Conservation (phyloP, 2,113 vertebrate genomes). For the Melanotaenia duboulayi region DNA sequence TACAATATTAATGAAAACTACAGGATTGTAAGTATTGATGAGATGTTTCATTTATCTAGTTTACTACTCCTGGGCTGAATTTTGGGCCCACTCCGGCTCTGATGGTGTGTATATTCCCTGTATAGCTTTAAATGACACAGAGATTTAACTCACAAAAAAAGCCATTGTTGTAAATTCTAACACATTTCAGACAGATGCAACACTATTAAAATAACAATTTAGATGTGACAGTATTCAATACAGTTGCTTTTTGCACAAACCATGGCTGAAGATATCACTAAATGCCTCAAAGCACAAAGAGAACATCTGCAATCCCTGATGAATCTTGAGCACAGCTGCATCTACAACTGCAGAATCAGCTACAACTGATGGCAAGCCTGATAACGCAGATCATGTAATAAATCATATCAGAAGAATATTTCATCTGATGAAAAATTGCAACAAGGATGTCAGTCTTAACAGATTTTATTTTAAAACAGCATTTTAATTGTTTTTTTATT, state of each 20-base stretch:
- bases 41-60: no score
- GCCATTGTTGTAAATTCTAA: no score
- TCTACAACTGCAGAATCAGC: conserved; percentile 58
- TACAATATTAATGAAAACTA: no score
- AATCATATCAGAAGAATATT: conserved; percentile 2
- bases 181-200: no score
- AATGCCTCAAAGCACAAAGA: conserved; percentile 34
- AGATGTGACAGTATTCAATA: no score
- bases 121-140: neutral
- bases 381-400: conserved; percentile 8
- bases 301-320: conserved; percentile 48
- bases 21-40: no score
- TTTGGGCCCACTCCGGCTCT: neutral
- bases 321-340: conserved; percentile 60
- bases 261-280: conserved; percentile 51
- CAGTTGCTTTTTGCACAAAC: neutral
- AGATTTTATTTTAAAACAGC: neutral
- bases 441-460: neutral
- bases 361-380: conserved; percentile 38
- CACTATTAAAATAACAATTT: no score
- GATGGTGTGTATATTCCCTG: neutral
- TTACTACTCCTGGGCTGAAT: no score
- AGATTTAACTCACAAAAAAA: neutral
- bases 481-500: neutral
- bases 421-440: neutral